Base-by-base conservation (phyloP, 2,797 vertebrate genomes). In the Epinephelus malabaricus region DNA sequence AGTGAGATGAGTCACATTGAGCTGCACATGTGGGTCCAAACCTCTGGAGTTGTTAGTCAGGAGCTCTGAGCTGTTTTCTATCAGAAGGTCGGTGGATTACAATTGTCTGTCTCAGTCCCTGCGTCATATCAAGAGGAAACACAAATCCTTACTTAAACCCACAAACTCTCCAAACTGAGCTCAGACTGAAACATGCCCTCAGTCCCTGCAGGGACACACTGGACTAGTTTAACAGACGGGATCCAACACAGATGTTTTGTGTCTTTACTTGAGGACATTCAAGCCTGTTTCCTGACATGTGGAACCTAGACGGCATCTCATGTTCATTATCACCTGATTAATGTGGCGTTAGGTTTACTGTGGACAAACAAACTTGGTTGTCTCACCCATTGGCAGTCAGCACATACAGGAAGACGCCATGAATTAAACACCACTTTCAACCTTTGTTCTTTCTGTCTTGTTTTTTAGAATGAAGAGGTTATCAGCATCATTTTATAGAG, bases 101-200 rank as follows among this genome's bases (percentile, higher is more conserved):
- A 87, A 90, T 46, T 60, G 69, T 64, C 95, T 99, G 86, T 96
- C 98, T 1, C 96, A 97, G 91, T 97, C 98, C 10, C 92, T 99
- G 80, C 93, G 86, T 47, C 98, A 96, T 17, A 89, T 99, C 82
- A 96, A 94, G 77, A 95, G 88, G 87, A 98, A 95, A 85, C 94
- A 97, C 49, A 86, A 90, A 2, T 3, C 69, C 71, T 94, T 73
- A 79, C 76, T n/a, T 78, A 79, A 86, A 91, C 75, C 65, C 72
- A 55, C 59, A 91, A 18, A 84, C 77, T 68, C 43, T 66, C 4
- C 5, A 67, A 21, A 8, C 5, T 27, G 27, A 27, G 5, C 27
- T 27, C 5, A 27, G 27, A 27, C 27, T 27, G 27, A 27, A 27
- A 27, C 43, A 97, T 99, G 98, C 97, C 98, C 1, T 63, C 88